Conservation (phyloP, 2,113 vertebrate species). For the Cnemophilus loriae region DNA sequence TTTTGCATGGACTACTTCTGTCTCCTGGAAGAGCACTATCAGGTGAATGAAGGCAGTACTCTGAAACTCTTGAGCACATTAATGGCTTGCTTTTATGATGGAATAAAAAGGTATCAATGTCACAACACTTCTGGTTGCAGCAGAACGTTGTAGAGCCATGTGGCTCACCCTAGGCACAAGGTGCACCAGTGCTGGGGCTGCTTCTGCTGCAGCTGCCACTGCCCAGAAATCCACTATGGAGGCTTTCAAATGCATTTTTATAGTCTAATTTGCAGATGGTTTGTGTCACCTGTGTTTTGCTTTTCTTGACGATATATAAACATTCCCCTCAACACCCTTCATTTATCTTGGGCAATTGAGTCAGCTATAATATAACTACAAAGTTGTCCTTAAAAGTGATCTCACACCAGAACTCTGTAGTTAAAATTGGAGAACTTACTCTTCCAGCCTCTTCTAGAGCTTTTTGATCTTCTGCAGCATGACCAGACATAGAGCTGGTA, state of each 20-base stretch:
- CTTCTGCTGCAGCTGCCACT: background rate
- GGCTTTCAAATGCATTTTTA: background rate
- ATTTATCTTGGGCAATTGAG: background rate
- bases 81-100: background rate
- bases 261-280: background rate
- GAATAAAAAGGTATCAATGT: background rate
- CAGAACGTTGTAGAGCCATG: fast-evolving
- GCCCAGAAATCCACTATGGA: background rate
- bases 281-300: background rate
- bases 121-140: background rate
- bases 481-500: slow-evolving; percentile 64
- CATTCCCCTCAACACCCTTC: background rate
- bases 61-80: background rate
- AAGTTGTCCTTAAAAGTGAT: background rate
- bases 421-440: slow-evolving; percentile 57
- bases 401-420: background rate
- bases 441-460: slow-evolving; percentile 74
- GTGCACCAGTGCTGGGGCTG: background rate
- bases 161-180: fast-evolving
- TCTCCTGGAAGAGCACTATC: background rate
- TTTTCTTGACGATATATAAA: background rate
- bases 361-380: background rate
- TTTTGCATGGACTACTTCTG: background rate
- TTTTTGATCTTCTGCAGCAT: slow-evolving; percentile 72
- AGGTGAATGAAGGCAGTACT: background rate